Base-by-base conservation (phyloP, 2,888 invertebrate genomes). In the Glomeris marginata region DNA sequence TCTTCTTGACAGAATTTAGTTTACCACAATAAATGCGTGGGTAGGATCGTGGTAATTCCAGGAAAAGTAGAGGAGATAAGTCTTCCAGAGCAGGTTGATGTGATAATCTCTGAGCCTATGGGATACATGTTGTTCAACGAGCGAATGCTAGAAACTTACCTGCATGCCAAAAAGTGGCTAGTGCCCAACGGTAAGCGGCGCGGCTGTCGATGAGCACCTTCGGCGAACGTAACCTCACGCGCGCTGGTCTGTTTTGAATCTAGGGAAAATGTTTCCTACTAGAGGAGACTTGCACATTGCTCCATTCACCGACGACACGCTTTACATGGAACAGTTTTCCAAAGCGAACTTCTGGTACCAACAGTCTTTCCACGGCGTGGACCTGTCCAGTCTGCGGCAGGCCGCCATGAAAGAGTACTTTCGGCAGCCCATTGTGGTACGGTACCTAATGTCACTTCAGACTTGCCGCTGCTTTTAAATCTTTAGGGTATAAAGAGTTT, bases 51-150 rank as follows among this genome's bases (percentile, higher is more conserved):
- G 55, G 94, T 98, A 3, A 81, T 98, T 59, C 84, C 95, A 10
- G 97, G 95, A 2, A 98, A 98, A 75, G 91, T 98, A 54, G 98
- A 98, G 69, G 98, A 98, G 72, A 87, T 98, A 41, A 85, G 86
- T 58, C 71, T 98, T 55, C 92, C 95, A 1, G 95, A 97, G 67
- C 77, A 76, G 61, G 95, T 98, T 18, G 97, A 98, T 70, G 81
- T 94, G 41, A 95, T 98, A 60, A 88, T 98, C 58, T 95, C 94
- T 1, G 98, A 98, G 70, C 97, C 97, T 0, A 98, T 98, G 97
- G 97, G 97, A n/a, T 98, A 98, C 67, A 97, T 98, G 97, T 72
- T 98, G 50, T 94, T 94, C 68, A 98, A 98, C 71, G 97, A 98
- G 68, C 76, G 97, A 55, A 98, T 98, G 98, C 73, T 98, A 58